phyloP scores from a whole-genome alignment of 2,113 vertebrate species.

The Hemiprocne comata region DNA sequence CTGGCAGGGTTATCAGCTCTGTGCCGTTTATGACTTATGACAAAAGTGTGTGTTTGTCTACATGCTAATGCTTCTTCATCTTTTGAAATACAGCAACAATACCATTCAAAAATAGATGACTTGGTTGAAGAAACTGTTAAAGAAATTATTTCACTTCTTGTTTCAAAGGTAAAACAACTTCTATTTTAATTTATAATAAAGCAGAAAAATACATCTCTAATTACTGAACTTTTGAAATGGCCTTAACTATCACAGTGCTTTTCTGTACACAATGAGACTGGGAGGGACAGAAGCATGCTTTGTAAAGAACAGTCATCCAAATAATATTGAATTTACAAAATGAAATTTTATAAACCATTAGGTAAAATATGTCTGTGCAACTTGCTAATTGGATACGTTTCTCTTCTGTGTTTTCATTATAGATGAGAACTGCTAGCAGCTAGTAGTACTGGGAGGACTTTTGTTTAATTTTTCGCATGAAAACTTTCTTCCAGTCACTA shows the following conservation, averaged over 20 bases:
- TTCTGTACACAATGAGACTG: neutral
- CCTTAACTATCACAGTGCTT: neutral
- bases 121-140: constrained; percentile 93
- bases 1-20: constrained; percentile 66
- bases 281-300: neutral
- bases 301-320: neutral
- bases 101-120: constrained; percentile 97
- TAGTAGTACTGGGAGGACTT: neutral
- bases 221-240: neutral
- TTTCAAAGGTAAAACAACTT: constrained; percentile 88
- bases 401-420: neutral
- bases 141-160: constrained; percentile 91
- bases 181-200: constrained; percentile 15
- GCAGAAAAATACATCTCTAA: neutral
- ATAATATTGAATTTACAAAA: neutral
- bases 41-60: constrained; percentile 60
- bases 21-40: constrained; percentile 59
- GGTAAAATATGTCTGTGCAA: neutral
- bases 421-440: neutral
- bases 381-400: neutral
- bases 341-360: neutral
- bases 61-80: constrained; percentile 69
- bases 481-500: neutral
- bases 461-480: neutral
- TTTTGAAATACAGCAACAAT: constrained; percentile 88